phyloP scores from a whole-genome alignment of 2,888 invertebrate species.

The Monoplex corrugatus region DNA sequence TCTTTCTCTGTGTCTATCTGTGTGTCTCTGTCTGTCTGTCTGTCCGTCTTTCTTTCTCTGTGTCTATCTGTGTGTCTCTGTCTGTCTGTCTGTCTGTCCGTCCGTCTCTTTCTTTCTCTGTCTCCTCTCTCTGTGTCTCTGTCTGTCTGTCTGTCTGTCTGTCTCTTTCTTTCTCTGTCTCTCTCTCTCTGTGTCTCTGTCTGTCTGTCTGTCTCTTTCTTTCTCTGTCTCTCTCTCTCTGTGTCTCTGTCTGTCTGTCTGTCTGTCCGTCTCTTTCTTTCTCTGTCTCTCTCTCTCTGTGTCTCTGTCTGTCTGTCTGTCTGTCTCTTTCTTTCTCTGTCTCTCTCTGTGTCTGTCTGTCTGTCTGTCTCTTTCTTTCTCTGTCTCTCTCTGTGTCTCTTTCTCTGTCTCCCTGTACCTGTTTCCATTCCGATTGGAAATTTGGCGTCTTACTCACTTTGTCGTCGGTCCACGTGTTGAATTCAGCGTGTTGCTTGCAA shows the following conservation, averaged over 20 bases:
- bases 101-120: too few species aligned
- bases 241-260: too few species aligned
- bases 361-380: background rate
- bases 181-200: slow-evolving; percentile 37
- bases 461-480: background rate
- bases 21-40: too few species aligned
- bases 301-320: too few species aligned
- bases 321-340: slow-evolving; percentile 24
- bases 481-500: background rate
- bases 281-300: slow-evolving; percentile 25
- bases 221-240: slow-evolving; percentile 15
- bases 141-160: too few species aligned
- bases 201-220: too few species aligned
- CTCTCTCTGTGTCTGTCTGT: background rate
- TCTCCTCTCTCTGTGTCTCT: too few species aligned
- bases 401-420: background rate
- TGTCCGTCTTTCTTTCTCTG: too few species aligned
- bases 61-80: too few species aligned
- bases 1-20: too few species aligned
- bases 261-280: too few species aligned
- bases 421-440: background rate
- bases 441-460: background rate
- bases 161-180: slow-evolving; percentile 6
- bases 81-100: too few species aligned
- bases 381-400: background rate